phyloP scores from a whole-genome alignment of 2,113 vertebrate species.

The Pseudopodoces humilis region DNA sequence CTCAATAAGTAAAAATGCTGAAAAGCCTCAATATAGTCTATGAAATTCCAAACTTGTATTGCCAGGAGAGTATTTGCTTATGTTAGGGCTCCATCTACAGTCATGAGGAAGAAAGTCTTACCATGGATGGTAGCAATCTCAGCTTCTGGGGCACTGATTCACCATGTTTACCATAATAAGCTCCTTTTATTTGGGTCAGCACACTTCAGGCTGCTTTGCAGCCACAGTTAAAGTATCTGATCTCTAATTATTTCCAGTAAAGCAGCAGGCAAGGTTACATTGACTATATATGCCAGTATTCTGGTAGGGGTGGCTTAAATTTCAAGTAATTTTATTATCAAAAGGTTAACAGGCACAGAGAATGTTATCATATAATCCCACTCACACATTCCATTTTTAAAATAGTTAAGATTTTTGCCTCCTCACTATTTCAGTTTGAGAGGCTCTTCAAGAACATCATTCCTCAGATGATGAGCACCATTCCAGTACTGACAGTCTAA shows the following conservation, averaged over 20 bases:
- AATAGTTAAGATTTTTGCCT: neutral
- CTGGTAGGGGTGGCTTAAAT: conserved; percentile 8
- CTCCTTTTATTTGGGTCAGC: neutral
- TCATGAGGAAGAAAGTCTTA: neutral
- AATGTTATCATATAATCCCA: neutral
- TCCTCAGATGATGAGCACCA: neutral
- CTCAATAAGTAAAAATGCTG: neutral
- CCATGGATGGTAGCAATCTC: neutral
- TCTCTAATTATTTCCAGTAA: conserved; percentile 22
- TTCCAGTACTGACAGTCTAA: neutral
- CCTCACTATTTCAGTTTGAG: neutral
- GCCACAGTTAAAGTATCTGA: neutral
- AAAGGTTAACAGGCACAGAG: neutral
- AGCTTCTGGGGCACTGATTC: neutral
- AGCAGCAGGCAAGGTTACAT: conserved; percentile 13
- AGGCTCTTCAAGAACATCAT: neutral
- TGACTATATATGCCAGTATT: neutral
- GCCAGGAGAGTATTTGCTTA: conserved; percentile 37
- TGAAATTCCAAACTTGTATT: neutral
- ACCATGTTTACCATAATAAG: neutral
- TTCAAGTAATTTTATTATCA: conserved; percentile 30
- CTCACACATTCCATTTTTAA: neutral
- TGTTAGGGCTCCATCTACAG: conserved; percentile 79
- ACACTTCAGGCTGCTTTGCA: neutral
- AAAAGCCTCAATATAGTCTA: neutral